Base-by-base conservation (phyloP, 2,888 invertebrate species). In the Metallyticus violacea region DNA sequence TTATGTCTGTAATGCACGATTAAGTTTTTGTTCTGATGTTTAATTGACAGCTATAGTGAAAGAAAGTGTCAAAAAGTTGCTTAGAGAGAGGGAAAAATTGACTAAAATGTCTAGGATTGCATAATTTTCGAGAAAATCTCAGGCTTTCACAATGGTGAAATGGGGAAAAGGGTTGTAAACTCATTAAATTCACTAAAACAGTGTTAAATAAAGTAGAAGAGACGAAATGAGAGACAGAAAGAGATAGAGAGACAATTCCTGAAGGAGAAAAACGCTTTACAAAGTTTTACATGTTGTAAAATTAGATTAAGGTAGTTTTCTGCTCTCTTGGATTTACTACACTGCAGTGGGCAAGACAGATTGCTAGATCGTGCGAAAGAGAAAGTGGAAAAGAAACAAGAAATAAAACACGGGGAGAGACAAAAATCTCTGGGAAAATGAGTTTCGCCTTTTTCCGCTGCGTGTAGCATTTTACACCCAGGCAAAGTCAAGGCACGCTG, bases 271-370 rank as follows among this genome's bases (percentile, higher is more conserved):
- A 62, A 62, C 40, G 40, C 40, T 62, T 81, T 81, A 30, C 28
- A 29, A 81, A 81, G 77, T 83, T 83, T 83, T 83, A 83, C 83
- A 83, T 83, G 77, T 83, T 83, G 83, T 83, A 83, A 77, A 83
- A 83, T 83, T 83, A 83, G 77, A 83, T 83, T 83, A 83, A 83
- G 83, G 77, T 77, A 77, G 77, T 83, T 83, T 83, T 77, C 27
- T 83, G 77, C 83, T 62, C 22, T 22, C 77, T 9, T 77, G 77
- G 77, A 83, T 83, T 83, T 83, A 83, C 77, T 83, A 83, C 83
- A 29, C 77, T 77, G 83, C 83, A 83, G 77, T 83, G 26, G 27
- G 25, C 22, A 76, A 83, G 83, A 83, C 25, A 77, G 77, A 83
- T 83, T 83, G 83, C 77, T 26, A 82, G 25, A 62, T 30, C 76